Evolutionary conservation across 1,140 invertebrate species (phyloP).

Genomic region (Drosophila orena): DNA sequence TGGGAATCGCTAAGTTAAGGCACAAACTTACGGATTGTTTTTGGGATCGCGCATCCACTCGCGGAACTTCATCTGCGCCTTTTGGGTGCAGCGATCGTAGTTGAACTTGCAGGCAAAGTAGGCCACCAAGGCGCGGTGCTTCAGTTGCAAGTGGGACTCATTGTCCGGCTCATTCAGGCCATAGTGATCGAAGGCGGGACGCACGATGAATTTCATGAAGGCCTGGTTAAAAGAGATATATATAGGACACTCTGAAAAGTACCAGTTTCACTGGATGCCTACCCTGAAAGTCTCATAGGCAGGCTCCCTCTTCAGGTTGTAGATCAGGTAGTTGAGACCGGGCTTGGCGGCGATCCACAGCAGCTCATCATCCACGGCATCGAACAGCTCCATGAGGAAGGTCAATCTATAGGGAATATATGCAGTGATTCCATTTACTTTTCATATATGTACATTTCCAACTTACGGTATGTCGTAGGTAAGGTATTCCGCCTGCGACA

Average conservation of each 20-base stretch:
- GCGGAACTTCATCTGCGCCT: conserved; percentile 84
- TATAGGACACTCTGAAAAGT: neutral
- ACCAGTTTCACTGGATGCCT: neutral
- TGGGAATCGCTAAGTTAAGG: no score
- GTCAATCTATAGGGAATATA: conserved; percentile 78
- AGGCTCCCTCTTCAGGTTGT: conserved; percentile 78
- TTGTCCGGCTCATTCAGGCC: conserved; percentile 77
- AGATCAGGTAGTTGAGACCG: conserved; percentile 75
- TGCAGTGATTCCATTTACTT: no score
- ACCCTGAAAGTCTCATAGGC: conserved; percentile 83
- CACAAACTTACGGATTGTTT: conserved; percentile 67
- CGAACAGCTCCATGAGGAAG: conserved; percentile 74
- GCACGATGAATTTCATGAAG: conserved; percentile 82
- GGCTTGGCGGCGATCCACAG: conserved; percentile 74
- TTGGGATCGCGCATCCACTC: conserved; percentile 85
- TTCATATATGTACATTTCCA: neutral
- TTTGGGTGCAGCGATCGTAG: conserved; percentile 85
- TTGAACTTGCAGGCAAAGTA: conserved; percentile 85
- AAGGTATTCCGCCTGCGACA: conserved; percentile 88
- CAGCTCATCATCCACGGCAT: conserved; percentile 70
- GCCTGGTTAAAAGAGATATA: conserved; percentile 37
- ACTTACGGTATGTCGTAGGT: conserved; percentile 86
- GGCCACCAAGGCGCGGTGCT: conserved; percentile 85
- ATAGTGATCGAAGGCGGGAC: conserved; percentile 75
- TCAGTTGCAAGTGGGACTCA: conserved; percentile 85